Conservation (phyloP, 2,113 vertebrate species). For the Lophochroa leadbeateri region DNA sequence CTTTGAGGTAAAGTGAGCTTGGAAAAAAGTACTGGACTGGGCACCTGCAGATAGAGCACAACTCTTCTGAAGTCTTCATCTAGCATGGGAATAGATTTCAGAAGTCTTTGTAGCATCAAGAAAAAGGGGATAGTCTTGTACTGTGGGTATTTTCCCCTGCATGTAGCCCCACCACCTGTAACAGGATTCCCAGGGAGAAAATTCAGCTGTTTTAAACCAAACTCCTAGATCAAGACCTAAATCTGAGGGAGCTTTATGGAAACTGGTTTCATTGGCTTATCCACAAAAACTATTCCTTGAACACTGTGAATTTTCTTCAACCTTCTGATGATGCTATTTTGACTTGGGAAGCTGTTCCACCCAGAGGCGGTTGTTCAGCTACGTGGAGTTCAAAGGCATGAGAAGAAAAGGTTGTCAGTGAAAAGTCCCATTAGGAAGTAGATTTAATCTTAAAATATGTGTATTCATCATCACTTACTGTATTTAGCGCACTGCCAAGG, state of each 20-base stretch:
- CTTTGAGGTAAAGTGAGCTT: accelerated
- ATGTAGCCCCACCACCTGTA: not conserved
- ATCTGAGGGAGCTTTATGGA: not conserved
- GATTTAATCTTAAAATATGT: conserved; percentile 17
- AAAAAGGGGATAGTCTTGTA: not conserved
- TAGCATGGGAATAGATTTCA: not conserved
- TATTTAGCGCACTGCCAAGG: not conserved
- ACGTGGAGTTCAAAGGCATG: not conserved
- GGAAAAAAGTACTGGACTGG: not conserved
- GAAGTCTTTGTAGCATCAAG: not conserved
- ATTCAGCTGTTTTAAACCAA: not conserved
- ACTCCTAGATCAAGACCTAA: not conserved
- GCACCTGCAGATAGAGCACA: not conserved
- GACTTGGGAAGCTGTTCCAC: not conserved
- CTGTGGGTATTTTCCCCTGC: not conserved
- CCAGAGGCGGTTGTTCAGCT: not conserved
- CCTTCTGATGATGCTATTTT: not conserved
- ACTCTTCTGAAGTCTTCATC: not conserved
- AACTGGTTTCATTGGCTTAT: not conserved
- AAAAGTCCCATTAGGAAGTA: conserved; percentile 19
- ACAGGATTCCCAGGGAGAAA: not conserved
- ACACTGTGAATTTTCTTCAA: not conserved
- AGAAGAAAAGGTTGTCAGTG: not conserved
- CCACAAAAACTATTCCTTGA: not conserved
- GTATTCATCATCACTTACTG: not conserved